Conservation (phyloP, 2,113 vertebrate species). For the Trogon surrucura region DNA sequence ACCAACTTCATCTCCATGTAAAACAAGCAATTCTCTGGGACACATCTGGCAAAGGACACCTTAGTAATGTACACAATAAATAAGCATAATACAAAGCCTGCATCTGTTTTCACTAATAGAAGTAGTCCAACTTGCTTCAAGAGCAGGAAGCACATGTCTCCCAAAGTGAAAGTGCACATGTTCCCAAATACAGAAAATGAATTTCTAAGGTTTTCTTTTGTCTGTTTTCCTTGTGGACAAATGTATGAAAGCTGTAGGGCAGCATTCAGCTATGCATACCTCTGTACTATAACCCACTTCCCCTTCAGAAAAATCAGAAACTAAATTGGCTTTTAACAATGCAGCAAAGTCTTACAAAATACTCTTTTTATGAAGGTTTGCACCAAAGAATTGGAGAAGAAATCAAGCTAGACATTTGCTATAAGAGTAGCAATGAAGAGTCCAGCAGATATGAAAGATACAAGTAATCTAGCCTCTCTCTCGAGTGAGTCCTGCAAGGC, state of each 20-base stretch:
- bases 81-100: neutral
- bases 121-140: neutral
- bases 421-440: slow-evolving; percentile 21
- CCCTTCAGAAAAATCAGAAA: neutral
- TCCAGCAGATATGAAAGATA: neutral
- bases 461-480: neutral
- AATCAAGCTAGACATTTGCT: slow-evolving; percentile 7
- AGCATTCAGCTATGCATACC: neutral
- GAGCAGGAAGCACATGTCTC: neutral
- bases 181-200: neutral
- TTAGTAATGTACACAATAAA: neutral
- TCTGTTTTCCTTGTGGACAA: neutral
- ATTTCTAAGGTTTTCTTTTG: neutral
- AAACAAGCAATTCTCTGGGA: neutral
- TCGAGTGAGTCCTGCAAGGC: neutral
- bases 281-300: neutral
- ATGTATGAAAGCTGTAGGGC: neutral
- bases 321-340: neutral
- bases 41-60: neutral
- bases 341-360: neutral
- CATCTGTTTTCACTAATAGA: neutral
- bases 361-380: neutral
- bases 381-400: slow-evolving; percentile 1
- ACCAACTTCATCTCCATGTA: neutral
- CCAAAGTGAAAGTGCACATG: neutral